A percentile compares a stretch with the other conserved stretches of the same genome.
Evolutionary conservation across 1,140 invertebrate species (phyloP).

Genomic region (Brachionus koreanus): DNA sequence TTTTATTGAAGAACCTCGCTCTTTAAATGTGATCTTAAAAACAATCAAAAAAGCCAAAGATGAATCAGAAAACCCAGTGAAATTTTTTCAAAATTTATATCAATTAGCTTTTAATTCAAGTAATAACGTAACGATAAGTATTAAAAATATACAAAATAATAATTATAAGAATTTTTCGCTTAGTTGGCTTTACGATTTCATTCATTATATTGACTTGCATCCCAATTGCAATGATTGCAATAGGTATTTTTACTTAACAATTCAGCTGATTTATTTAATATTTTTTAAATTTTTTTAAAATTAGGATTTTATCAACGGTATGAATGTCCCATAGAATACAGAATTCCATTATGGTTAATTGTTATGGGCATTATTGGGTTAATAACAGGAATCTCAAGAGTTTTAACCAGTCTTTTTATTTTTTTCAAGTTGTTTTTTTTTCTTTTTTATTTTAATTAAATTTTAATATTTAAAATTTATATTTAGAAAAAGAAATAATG

Average conservation of each 20-base stretch:
- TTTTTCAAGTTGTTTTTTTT: slow-evolving; percentile 15
- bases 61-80: slow-evolving; percentile 40
- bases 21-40: slow-evolving; percentile 31
- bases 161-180: not conserved
- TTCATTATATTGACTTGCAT: not conserved
- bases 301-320: slow-evolving; percentile 3
- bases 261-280: not conserved
- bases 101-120: slow-evolving; percentile 35
- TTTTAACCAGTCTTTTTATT: slow-evolving; percentile 28
- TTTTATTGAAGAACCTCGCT: slow-evolving; percentile 4
- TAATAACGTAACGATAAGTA: not conserved
- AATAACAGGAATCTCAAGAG: not conserved
- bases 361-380: slow-evolving; percentile 17
- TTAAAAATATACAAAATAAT: not conserved
- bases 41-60: slow-evolving; percentile 36
- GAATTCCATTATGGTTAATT: slow-evolving; percentile 37
- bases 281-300: not conserved
- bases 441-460: not conserved
- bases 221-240: slow-evolving; percentile 21
- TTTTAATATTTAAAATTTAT: not conserved
- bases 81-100: slow-evolving; percentile 42
- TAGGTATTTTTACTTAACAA: not conserved
- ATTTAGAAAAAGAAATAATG: not conserved
- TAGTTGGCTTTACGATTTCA: slow-evolving; percentile 30
- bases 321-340: slow-evolving; percentile 10